Percentiles rank a stretch among this genome's conserved stretches.
Evolutionary conservation across 2,797 vertebrate species (phyloP).

Genomic region (Coregonus suidteri): DNA sequence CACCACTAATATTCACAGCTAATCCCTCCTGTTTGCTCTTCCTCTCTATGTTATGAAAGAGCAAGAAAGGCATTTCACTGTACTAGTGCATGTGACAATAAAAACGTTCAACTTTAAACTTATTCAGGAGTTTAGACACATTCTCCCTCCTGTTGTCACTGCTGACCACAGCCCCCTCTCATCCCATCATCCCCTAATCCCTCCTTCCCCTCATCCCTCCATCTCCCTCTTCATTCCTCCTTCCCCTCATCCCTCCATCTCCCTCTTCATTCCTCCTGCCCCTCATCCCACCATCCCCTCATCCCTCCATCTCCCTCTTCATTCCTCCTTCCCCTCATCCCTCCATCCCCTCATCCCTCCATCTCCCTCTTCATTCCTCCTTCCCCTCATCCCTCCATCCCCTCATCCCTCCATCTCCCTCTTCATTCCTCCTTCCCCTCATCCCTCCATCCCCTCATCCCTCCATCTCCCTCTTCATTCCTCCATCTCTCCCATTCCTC

Average conservation of each 20-base stretch:
- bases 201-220: no score
- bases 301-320: constrained; percentile 23
- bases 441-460: constrained; percentile 24
- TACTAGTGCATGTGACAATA: no score
- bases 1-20: background rate
- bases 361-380: background rate
- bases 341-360: constrained; percentile 32
- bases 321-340: constrained; percentile 11
- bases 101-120: no score
- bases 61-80: no score
- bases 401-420: background rate
- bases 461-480: constrained; percentile 14
- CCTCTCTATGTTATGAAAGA: constrained; percentile 9
- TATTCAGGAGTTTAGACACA: constrained; percentile 52
- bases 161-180: constrained; percentile 64
- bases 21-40: constrained; percentile 10
- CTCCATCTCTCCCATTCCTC: background rate
- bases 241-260: no score
- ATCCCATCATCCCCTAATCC: constrained; percentile 33
- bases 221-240: background rate
- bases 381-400: constrained; percentile 4
- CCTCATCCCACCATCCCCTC: constrained; percentile 1
- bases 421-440: background rate
- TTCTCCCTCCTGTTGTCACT: constrained; percentile 67
- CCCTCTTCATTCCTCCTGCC: background rate